Percentiles rank a stretch among this genome's conserved stretches.
phyloP scores from a whole-genome alignment of 2,797 vertebrate species.

The Nothura maculosa region DNA sequence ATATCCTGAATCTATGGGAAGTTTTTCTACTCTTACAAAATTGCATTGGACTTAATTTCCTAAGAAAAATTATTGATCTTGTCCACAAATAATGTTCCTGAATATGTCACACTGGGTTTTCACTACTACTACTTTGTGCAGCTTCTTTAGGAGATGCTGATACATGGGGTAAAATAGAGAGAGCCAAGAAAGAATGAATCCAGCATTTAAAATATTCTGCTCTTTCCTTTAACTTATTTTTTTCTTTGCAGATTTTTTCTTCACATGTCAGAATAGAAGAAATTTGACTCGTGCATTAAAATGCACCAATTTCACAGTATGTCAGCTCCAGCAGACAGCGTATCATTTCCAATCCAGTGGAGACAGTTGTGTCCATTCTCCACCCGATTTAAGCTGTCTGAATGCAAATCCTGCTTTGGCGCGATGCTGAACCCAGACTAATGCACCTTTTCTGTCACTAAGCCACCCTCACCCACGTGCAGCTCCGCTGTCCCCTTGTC shows the following conservation, averaged over 20 bases:
- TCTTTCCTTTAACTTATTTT: neutral
- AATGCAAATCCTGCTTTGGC: conserved; percentile 15
- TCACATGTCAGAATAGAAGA: neutral
- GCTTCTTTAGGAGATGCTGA: neutral
- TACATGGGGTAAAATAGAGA: neutral
- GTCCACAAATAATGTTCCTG: neutral
- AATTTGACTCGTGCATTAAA: conserved; percentile 25
- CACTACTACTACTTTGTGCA: neutral
- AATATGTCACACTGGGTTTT: neutral
- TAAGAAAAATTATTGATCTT: neutral
- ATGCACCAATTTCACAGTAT: conserved; percentile 28
- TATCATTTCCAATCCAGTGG: conserved; percentile 10
- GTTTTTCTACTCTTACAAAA: neutral
- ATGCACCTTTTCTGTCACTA: neutral
- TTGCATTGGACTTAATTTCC: neutral
- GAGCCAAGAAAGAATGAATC: neutral
- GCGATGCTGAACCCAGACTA: neutral
- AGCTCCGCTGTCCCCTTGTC: neutral
- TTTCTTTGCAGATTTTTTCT: neutral
- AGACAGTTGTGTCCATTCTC: conserved; percentile 33
- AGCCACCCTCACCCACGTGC: neutral
- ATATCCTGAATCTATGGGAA: neutral
- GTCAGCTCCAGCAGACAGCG: conserved; percentile 23
- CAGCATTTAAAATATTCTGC: neutral
- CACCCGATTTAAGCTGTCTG: neutral